These are phyloP conservation scores for Astur gentilis DNA, from an alignment of 2,113 vertebrate species.

Conservation along the genomic window DNA sequence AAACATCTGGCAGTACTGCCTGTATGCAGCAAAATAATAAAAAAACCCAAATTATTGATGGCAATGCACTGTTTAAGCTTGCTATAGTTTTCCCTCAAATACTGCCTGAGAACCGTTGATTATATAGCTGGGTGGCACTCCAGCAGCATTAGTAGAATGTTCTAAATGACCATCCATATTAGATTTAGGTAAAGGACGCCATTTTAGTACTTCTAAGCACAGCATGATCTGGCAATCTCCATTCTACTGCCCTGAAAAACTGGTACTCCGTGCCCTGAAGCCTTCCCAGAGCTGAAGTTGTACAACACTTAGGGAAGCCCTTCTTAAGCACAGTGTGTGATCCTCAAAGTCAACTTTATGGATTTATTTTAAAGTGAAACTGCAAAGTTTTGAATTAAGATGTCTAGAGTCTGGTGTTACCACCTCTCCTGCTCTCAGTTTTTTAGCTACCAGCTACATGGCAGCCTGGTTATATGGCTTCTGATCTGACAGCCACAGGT, in stretches of 20 bases:
- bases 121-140: background rate
- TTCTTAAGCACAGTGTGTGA: background rate
- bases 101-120: background rate
- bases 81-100: background rate
- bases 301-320: background rate
- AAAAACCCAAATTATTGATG: background rate
- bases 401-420: background rate
- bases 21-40: background rate
- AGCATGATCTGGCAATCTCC: background rate
- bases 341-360: background rate
- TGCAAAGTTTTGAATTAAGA: background rate
- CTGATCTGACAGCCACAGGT: background rate
- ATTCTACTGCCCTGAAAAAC: background rate
- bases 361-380: background rate
- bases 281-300: background rate
- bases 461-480: background rate
- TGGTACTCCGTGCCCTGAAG: background rate
- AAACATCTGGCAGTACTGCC: background rate
- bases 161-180: background rate
- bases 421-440: background rate
- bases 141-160: background rate
- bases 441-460: background rate
- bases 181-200: background rate
- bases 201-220: constrained; percentile 14
- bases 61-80: background rate